Conservation (phyloP, 2,797 vertebrate genomes). For the Lagorchestes hirsutus region DNA sequence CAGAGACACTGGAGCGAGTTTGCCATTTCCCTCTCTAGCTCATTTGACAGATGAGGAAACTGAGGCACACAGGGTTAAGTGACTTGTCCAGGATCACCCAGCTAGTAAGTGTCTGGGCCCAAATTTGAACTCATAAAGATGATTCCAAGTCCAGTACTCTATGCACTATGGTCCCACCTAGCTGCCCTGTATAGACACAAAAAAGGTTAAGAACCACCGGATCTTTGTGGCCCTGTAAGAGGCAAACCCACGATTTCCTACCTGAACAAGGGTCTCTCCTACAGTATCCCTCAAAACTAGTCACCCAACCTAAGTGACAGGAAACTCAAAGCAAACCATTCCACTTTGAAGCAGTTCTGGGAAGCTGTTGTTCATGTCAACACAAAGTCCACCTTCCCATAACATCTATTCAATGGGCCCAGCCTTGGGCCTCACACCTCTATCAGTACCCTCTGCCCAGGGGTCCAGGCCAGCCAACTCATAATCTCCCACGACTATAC, state of each 20-base stretch:
- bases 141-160: background rate
- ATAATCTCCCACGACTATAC: background rate
- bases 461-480: background rate
- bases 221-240: background rate
- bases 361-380: background rate
- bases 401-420: background rate
- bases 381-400: background rate
- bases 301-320: background rate
- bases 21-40: background rate
- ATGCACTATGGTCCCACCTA: too few species aligned
- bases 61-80: too few species aligned
- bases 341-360: background rate
- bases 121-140: background rate
- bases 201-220: background rate
- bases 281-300: background rate
- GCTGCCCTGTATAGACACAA: background rate
- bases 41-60: background rate
- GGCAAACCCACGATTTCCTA: background rate
- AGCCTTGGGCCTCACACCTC: background rate
- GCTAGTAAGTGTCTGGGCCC: background rate
- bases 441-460: background rate
- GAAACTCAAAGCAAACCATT: background rate
- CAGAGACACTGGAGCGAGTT: background rate
- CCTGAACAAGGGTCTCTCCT: background rate
- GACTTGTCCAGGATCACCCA: too few species aligned